Percentiles rank a stretch among this genome's conserved stretches.
These are phyloP conservation scores for Cataglyphis cursor DNA, from an alignment of 2,888 invertebrate genomes.

Conservation along the genomic window DNA sequence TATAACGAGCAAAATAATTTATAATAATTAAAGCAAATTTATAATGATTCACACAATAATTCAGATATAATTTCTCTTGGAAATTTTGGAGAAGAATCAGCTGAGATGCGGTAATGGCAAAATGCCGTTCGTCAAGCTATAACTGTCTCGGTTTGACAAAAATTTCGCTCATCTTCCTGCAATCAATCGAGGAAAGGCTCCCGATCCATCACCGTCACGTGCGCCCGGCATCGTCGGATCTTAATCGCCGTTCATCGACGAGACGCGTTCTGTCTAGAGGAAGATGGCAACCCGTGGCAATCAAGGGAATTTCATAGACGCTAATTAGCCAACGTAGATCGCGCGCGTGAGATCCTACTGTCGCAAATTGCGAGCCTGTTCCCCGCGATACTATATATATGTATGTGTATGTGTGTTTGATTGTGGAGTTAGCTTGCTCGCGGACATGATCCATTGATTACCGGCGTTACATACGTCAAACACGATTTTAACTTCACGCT, in stretches of 20 bases:
- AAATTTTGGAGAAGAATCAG: neutral
- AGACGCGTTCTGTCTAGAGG: neutral
- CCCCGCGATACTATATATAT: slow-evolving; percentile 60
- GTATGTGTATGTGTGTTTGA: neutral
- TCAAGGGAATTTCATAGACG: slow-evolving; percentile 69
- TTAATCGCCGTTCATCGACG: slow-evolving; percentile 27
- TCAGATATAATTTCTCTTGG: neutral
- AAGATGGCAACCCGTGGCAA: slow-evolving; percentile 58
- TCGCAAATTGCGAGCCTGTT: slow-evolving; percentile 63
- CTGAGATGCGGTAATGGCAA: neutral
- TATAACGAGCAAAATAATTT: neutral
- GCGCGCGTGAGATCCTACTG: slow-evolving; percentile 55
- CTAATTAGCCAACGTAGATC: slow-evolving; percentile 69
- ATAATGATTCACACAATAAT: neutral
- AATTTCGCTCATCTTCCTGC: slow-evolving; percentile 35
- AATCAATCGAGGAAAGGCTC: slow-evolving; percentile 22
- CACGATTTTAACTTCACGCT: slow-evolving; percentile 58
- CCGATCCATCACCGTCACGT: slow-evolving; percentile 41
- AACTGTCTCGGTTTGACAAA: neutral
- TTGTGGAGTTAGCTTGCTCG: slow-evolving; percentile 57
- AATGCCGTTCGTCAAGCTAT: slow-evolving; percentile 24
- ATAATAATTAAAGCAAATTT: neutral
- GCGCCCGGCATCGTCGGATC: slow-evolving; percentile 1
- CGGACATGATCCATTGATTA: slow-evolving; percentile 65
- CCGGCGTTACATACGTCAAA: slow-evolving; percentile 63